These are phyloP conservation scores for Caenorhabditis imperialis DNA, from an alignment of 2,888 invertebrate genomes.

Conservation along the genomic window DNA sequence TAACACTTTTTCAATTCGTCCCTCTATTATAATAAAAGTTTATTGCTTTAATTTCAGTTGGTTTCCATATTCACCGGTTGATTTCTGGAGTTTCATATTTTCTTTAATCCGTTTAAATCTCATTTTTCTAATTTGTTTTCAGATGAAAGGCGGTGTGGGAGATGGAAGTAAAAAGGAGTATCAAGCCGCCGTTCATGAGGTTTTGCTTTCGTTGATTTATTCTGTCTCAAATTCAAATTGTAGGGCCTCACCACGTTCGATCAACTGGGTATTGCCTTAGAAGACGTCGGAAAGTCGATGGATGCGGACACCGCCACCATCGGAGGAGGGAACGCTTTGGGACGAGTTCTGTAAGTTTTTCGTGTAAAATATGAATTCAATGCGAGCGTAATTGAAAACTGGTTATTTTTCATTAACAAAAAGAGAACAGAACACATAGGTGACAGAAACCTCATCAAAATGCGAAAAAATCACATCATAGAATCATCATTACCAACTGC, in stretches of 20 bases:
- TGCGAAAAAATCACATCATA: neutral
- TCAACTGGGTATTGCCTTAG: conserved; percentile 41
- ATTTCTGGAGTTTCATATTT: conserved; percentile 21
- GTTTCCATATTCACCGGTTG: conserved; percentile 15
- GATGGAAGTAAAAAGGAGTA: conserved; percentile 37
- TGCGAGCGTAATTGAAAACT: conserved; percentile 20
- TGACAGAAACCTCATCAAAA: conserved; percentile 15
- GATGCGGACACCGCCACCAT: conserved; percentile 27
- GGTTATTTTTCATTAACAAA: conserved; percentile 4
- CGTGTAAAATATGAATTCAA: no score
- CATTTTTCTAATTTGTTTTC: neutral
- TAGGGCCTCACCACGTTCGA: conserved; percentile 47
- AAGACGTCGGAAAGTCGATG: conserved; percentile 40
- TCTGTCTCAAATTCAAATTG: neutral
- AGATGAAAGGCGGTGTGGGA: conserved; percentile 46
- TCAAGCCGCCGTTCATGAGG: conserved; percentile 48
- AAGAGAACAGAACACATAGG: neutral
- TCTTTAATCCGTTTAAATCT: no score
- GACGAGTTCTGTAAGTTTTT: conserved; percentile 45
- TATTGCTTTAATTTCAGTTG: conserved; percentile 8
- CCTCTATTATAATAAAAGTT: neutral
- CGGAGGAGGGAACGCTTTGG: conserved; percentile 20
- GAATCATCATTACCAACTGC: neutral
- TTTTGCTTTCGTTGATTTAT: no score
- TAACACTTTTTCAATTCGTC: conserved; percentile 5